A percentile compares a stretch with the other conserved stretches of the same genome.
phyloP scores from a whole-genome alignment of 2,113 vertebrate species.

The Meles meles region DNA sequence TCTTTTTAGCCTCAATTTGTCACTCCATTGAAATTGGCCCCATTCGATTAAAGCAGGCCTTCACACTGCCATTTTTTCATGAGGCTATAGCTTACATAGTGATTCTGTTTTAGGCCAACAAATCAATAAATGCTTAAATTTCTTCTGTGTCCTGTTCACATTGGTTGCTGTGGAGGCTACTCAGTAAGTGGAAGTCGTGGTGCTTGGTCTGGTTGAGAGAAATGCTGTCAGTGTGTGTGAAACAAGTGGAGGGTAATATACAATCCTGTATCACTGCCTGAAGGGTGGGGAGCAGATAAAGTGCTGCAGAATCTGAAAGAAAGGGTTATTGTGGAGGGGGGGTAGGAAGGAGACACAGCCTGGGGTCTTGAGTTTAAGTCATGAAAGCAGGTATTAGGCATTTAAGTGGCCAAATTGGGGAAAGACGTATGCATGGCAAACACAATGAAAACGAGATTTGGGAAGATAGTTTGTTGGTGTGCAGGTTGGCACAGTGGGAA shows the following conservation, averaged over 20 bases:
- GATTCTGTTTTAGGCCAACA: neutral
- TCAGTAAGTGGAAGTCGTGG: neutral
- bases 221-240: neutral
- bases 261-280: neutral
- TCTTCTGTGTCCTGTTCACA: neutral
- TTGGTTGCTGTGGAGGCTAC: neutral
- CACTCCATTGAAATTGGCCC: neutral
- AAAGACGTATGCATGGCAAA: neutral
- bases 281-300: neutral
- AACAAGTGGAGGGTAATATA: neutral
- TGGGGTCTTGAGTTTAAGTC: neutral
- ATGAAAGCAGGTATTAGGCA: neutral
- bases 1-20: neutral
- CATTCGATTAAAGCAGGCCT: neutral
- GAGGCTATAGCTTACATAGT: neutral
- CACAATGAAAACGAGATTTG: neutral
- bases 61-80: neutral
- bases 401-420: neutral
- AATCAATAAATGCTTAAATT: conserved; percentile 19
- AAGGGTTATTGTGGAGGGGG: neutral
- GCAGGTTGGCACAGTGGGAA: neutral
- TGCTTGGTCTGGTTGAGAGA: neutral
- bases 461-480: neutral
- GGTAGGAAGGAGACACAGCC: neutral
- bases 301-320: neutral